Evolutionary conservation across 2,797 vertebrate species (phyloP), one percentile per base, ranked within the genome.

Genomic region (Decapterus maruadsi): DNA sequence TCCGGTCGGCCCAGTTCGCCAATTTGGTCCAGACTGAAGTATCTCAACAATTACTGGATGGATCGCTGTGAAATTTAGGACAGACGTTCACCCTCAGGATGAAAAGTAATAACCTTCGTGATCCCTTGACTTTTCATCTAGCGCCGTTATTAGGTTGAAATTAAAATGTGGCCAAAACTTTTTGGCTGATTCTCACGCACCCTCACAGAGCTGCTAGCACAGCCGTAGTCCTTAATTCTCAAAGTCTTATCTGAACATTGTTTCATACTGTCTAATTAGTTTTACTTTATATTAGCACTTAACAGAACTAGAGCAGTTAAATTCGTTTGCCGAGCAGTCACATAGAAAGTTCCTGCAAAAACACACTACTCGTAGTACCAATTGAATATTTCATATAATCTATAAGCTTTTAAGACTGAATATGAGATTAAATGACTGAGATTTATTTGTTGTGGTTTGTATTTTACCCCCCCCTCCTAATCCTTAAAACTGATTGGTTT

Each of bases 401-500:
- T 64, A 12, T 17, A 64, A 61, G 17, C 60, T 54, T 55, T 72
- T 48, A 58, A 63, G 48, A 55, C 26, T n/a, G 4, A 81, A 77
- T 58, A 69, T 58, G 50, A 73, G 74, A 87, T 75, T 48, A 79
- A 57, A 68, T 55, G 26, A 68, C 53, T 46, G 48, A 4, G 45
- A 68, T 66, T 8, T 58, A 60, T 59, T 67, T 78, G 42, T 45
- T 29, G 31, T 66, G 20, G 46, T 55, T 6, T 26, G 7, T 58
- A 11, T 51, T 46, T 53, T 42, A 12, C 12, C 26, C 26, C 26
- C 12, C 4, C 36, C 26, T 22, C n/a, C 31, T 65, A 79, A 85
- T 83, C 66, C 77, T 67, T 14, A 42, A 74, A 69, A 58, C 45
- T 36, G 60, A 84, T 50, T 76, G 77, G 45, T 78, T 88, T 72